A percentile compares a stretch with the other conserved stretches of the same genome.
These are phyloP conservation scores for Brachionus asplanchnoidis DNA, from an alignment of 1,140 invertebrate genomes.

Conservation along the genomic window DNA sequence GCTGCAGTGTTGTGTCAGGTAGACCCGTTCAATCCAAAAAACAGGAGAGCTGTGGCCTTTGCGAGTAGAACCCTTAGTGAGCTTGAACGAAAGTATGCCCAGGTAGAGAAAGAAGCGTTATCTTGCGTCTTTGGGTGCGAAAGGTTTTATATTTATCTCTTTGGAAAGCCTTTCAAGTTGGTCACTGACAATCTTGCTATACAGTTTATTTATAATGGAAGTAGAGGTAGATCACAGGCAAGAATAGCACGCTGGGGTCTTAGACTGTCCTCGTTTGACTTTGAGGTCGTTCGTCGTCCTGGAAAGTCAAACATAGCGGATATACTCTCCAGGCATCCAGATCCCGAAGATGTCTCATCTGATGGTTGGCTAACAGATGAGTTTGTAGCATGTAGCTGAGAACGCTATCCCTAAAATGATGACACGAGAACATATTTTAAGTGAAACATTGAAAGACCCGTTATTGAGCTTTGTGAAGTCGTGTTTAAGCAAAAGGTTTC, in stretches of 20 bases:
- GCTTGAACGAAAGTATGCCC: constrained; percentile 47
- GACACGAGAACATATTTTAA: not conserved
- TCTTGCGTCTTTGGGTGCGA: not conserved
- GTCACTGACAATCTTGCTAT: not conserved
- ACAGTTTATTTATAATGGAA: not conserved
- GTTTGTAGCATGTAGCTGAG: not conserved
- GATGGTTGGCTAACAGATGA: not conserved
- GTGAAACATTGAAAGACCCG: not conserved
- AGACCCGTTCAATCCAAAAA: not conserved
- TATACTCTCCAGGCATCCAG: not conserved
- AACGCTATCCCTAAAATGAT: not conserved
- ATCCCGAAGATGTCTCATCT: not conserved
- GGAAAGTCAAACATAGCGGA: not conserved
- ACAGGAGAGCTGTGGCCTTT: constrained; percentile 43
- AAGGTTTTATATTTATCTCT: not conserved
- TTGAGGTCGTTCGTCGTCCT: not conserved
- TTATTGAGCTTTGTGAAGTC: too few relatives aligned
- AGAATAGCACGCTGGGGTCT: not conserved
- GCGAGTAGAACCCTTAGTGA: constrained; percentile 43
- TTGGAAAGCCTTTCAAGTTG: constrained; percentile 12
- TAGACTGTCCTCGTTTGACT: not conserved
- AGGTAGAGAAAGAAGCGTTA: constrained; percentile 48
- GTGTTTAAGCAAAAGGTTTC: not conserved
- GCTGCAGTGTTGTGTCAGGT: not conserved
- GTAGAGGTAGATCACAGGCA: not conserved